Evolutionary conservation across 1,140 invertebrate species (phyloP), one percentile per base, ranked within the genome.

Genomic region (Maconellicoccus hirsutus): DNA sequence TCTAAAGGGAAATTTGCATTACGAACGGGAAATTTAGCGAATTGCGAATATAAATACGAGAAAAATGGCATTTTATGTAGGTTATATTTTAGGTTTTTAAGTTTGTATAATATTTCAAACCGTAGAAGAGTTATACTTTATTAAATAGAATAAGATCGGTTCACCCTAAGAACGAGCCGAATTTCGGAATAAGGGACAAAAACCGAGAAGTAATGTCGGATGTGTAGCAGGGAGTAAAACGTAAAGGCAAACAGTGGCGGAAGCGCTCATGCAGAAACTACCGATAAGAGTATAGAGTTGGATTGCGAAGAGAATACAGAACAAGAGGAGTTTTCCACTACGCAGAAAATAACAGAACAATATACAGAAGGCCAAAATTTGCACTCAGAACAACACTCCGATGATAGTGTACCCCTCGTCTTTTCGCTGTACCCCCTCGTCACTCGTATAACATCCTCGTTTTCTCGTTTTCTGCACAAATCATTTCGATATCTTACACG

Each of bases 201-300:
- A 66, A 66, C 7, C 10, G 10, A 26, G 25, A 66, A 66, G 61
- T 66, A 19, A 25, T 23, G 61, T 66, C 22, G 61, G 25, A 26
- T 25, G 61, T 66, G 25, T 23, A 66, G 21, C 8, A 66, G 25
- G 61, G 61, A 66, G 61, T 66, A 66, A 66, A 23, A 25, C 25
- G 61, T 66, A 66, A 66, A 66, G 61, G 61, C 61, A 66, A 66
- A 66, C 61, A 66, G 61, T 26, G 61, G 22, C 25, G 61, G 10
- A 66, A 66, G 61, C 61, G 61, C 61, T 66, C 61, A 66, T 66
- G 61, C 61, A 66, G 61, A 66, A 66, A 66, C 61, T 66, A 22
- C 61, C 61, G 61, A 66, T 66, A 66, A 66, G 61, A 66, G 61
- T 66, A 66, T 23, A 66, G 10, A 66, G 61, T 66, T 66, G 22